Percentiles rank a stretch among this genome's conserved stretches.
These are phyloP conservation scores for Rhynchotus rufescens DNA, from an alignment of 2,797 vertebrate species.

Conservation along the genomic window DNA sequence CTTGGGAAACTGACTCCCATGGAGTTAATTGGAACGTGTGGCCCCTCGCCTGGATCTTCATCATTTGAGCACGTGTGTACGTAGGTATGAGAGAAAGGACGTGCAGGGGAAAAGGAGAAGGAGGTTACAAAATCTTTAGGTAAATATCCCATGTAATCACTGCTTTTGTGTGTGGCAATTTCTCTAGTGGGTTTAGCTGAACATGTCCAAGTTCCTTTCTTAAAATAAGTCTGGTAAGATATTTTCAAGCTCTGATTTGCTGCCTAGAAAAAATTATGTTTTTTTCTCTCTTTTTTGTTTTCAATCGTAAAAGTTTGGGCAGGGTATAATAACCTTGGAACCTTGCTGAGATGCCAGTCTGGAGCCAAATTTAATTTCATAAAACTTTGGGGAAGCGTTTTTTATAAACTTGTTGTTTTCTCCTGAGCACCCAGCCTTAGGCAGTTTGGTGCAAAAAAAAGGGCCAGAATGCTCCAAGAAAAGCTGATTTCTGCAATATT, in stretches of 20 bases:
- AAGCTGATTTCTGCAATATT: conserved; percentile 1
- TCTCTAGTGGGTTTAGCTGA: conserved; percentile 2
- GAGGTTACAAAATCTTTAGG: background rate
- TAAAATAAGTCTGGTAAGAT: background rate
- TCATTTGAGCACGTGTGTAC: accelerated
- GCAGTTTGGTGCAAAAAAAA: background rate
- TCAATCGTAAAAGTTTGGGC: background rate
- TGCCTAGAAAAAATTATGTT: background rate
- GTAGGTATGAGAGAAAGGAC: background rate
- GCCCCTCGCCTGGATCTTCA: accelerated
- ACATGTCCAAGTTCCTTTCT: conserved; percentile 16
- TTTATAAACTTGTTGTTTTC: background rate
- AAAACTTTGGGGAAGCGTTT: background rate
- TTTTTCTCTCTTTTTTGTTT: background rate
- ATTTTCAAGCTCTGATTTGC: background rate
- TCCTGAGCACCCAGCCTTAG: background rate
- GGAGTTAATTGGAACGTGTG: background rate
- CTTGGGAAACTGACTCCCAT: background rate
- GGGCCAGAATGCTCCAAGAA: background rate
- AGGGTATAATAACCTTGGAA: background rate
- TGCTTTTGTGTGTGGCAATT: background rate
- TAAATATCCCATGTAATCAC: background rate
- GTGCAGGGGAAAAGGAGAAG: background rate
- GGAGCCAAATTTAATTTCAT: background rate
- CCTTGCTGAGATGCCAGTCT: background rate